These are phyloP conservation scores for Holacanthus passer DNA, from an alignment of 2,113 vertebrate species.

Conservation along the genomic window DNA sequence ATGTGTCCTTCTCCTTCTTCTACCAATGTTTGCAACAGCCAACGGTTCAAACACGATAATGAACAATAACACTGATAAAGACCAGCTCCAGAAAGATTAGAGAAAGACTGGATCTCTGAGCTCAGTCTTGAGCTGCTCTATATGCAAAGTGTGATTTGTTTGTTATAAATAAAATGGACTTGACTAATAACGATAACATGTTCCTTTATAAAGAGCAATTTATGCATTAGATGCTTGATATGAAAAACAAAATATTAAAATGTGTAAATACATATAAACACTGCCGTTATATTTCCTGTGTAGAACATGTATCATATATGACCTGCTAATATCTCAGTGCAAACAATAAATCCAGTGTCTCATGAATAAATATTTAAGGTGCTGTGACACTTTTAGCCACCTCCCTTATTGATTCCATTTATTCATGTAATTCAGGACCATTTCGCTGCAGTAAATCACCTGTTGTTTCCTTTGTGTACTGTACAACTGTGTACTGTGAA, in stretches of 20 bases:
- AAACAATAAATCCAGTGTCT: neutral
- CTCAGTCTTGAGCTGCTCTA: too few species aligned
- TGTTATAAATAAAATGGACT: too few species aligned
- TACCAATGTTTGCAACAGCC: too few species aligned
- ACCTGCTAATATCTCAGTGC: neutral
- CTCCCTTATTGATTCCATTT: neutral
- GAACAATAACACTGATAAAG: too few species aligned
- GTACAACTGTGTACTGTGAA: neutral
- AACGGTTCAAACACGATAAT: too few species aligned
- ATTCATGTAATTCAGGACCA: conserved; percentile 6
- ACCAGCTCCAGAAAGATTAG: too few species aligned
- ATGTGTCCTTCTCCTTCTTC: too few species aligned
- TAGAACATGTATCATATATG: neutral
- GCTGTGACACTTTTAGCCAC: neutral
- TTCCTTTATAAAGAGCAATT: neutral
- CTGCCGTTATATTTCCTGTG: neutral
- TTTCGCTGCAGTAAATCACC: conserved; percentile 27
- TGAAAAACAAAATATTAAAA: neutral
- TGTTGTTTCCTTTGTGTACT: conserved; percentile 1
- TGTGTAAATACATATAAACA: neutral
- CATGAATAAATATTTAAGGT: neutral
- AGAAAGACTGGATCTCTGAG: too few species aligned
- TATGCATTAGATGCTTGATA: neutral
- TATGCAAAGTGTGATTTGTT: too few species aligned
- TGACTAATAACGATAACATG: too few species aligned